A percentile compares a stretch with the other conserved stretches of the same genome.
These are phyloP conservation scores for Amblyraja radiata DNA, from an alignment of 2,797 vertebrate genomes.

Conservation along the genomic window DNA sequence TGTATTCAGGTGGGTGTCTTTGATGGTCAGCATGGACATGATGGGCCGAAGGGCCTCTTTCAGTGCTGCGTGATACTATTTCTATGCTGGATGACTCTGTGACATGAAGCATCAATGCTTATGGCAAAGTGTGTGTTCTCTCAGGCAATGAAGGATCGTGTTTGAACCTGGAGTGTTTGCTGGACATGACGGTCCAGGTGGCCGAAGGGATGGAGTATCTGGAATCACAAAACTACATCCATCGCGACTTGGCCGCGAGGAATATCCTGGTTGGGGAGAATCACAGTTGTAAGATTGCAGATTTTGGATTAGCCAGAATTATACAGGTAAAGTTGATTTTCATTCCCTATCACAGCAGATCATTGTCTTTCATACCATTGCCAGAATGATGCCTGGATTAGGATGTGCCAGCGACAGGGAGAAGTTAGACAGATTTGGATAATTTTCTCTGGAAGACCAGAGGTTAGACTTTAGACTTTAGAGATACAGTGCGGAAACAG, in stretches of 20 bases:
- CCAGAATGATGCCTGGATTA: no score
- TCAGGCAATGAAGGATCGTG: slow-evolving; percentile 55
- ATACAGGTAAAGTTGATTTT: slow-evolving; percentile 59
- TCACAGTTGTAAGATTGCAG: slow-evolving; percentile 74
- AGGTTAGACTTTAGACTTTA: no score
- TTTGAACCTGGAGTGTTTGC: slow-evolving; percentile 49
- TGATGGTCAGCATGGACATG: no score
- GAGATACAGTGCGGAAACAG: no score
- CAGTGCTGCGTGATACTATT: background rate
- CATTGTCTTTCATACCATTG: no score
- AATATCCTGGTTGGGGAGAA: slow-evolving; percentile 73
- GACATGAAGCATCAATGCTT: background rate
- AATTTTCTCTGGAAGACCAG: no score
- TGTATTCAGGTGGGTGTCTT: no score
- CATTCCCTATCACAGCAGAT: background rate
- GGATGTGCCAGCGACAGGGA: no score
- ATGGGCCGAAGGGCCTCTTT: background rate
- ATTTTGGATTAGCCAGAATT: slow-evolving; percentile 75
- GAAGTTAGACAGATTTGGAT: no score
- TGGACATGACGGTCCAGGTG: slow-evolving; percentile 67
- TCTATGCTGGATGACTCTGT: background rate
- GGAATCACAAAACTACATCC: slow-evolving; percentile 68
- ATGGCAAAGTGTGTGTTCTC: background rate
- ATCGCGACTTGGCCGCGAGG: slow-evolving; percentile 73
- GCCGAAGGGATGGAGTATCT: slow-evolving; percentile 74